Percentiles rank a stretch among this genome's conserved stretches.
Evolutionary conservation across 2,888 invertebrate genomes (phyloP).

Genomic region (Diplolepis rosae): DNA sequence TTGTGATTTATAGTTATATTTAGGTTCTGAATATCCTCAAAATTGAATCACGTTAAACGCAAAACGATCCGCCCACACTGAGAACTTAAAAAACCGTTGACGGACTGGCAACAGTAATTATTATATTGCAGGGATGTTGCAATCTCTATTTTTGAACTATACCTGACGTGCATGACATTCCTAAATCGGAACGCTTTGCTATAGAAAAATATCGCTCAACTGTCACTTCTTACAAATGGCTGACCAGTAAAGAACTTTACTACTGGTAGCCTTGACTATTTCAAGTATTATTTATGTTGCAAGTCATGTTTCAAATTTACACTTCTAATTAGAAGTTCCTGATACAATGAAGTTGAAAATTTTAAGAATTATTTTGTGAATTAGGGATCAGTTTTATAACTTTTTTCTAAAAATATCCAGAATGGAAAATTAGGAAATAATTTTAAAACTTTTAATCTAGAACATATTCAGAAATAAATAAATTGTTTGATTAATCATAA

Average conservation of each 20-base stretch:
- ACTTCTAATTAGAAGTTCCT: too few species aligned
- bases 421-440: too few species aligned
- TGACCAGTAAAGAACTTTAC: neutral
- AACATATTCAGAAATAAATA: too few species aligned
- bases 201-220: neutral
- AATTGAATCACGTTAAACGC: slow-evolving; percentile 2
- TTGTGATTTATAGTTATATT: slow-evolving; percentile 18
- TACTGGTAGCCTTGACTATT: neutral
- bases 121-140: neutral
- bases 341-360: too few species aligned
- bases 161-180: neutral
- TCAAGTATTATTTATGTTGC: neutral
- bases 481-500: too few species aligned
- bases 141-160: neutral
- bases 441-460: too few species aligned
- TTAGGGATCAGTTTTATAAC: too few species aligned
- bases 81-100: slow-evolving; percentile 20
- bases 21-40: slow-evolving; percentile 13
- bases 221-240: neutral
- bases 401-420: too few species aligned
- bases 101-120: slow-evolving; percentile 21
- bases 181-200: neutral
- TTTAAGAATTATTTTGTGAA: too few species aligned
- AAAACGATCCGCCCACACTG: slow-evolving; percentile 14
- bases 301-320: too few species aligned